Evolutionary conservation across 2,113 vertebrate genomes (phyloP).

Genomic region (Prionailurus bengalensis): DNA sequence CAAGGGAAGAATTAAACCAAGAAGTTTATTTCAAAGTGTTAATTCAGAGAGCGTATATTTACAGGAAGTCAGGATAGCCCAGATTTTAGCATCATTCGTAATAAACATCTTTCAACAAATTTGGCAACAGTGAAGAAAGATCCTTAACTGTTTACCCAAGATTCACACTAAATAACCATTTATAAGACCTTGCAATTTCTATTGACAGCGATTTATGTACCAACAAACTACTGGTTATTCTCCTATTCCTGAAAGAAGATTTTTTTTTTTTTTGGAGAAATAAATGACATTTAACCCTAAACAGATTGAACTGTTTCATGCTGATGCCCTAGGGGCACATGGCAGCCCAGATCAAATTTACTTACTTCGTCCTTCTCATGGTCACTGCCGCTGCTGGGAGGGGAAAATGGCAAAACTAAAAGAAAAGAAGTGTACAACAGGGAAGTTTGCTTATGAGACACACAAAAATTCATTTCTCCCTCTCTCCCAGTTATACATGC

Average conservation of each 20-base stretch:
- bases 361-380: constrained; percentile 80
- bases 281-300: not conserved
- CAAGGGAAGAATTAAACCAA: not conserved
- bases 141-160: not conserved
- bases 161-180: not conserved
- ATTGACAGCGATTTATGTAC: not conserved
- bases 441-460: not conserved
- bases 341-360: not conserved
- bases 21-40: not conserved
- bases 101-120: not conserved
- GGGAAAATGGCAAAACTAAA: constrained; percentile 86
- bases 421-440: not conserved
- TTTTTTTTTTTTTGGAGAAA: not conserved
- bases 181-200: not conserved
- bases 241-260: not conserved
- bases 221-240: not conserved
- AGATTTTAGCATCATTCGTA: not conserved
- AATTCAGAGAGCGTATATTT: not conserved
- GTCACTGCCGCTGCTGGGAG: constrained; percentile 77
- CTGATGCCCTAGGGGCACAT: not conserved
- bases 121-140: not conserved
- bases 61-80: not conserved
- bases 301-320: not conserved
- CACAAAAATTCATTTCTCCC: not conserved
- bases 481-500: too few species aligned